A percentile compares a stretch with the other conserved stretches of the same genome.
Evolutionary conservation across 2,888 invertebrate genomes (phyloP).

Genomic region (Phaonia tiefii): DNA sequence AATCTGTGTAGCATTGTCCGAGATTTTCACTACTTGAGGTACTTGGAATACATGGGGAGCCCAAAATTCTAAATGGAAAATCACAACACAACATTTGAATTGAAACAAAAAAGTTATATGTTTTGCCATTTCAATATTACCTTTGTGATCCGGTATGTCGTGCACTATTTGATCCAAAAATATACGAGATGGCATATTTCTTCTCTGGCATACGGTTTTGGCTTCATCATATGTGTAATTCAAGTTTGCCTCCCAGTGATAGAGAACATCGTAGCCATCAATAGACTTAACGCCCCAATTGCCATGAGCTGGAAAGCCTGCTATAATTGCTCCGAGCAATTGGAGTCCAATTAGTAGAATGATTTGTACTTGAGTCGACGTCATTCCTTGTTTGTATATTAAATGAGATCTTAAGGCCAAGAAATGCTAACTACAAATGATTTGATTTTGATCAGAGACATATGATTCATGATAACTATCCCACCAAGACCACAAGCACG

Average conservation of each 20-base stretch:
- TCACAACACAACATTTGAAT: neutral
- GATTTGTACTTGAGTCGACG: too few relatives aligned
- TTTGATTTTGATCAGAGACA: too few relatives aligned
- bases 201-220: neutral
- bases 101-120: neutral
- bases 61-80: neutral
- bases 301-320: neutral
- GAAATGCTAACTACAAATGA: too few relatives aligned
- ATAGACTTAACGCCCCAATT: neutral
- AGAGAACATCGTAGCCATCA: neutral
- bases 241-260: neutral
- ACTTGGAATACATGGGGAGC: neutral
- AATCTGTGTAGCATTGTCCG: neutral
- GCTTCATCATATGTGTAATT: neutral
- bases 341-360: too few relatives aligned
- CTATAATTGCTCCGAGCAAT: neutral
- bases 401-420: too few relatives aligned
- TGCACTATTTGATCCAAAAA: neutral
- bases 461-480: too few relatives aligned
- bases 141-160: neutral
- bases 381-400: too few relatives aligned
- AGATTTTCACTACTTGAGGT: neutral
- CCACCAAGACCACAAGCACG: too few relatives aligned
- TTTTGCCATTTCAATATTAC: constrained; percentile 9
- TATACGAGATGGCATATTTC: neutral